Base-by-base conservation (phyloP, 2,113 vertebrate species). In the Lynx canadensis region DNA sequence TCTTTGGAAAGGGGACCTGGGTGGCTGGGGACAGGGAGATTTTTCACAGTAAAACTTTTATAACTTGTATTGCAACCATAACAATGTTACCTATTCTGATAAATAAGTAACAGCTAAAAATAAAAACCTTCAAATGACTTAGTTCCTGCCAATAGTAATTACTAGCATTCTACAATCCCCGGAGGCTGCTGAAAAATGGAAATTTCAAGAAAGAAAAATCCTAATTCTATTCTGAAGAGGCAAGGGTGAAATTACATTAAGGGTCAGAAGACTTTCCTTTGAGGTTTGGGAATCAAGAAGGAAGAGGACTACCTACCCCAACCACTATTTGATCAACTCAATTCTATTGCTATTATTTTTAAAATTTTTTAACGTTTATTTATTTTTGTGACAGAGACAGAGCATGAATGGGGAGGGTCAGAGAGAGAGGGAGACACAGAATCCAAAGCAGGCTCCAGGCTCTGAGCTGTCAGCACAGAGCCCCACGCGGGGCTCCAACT, bases 281-380 rank as follows among this genome's bases (percentile, higher is more conserved):
- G 23, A 38, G 60, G 16, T 3, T 14, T 89, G 10, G 48, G 57
- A 33, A 74, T 84, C 36, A 95, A 25, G 45, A 81, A 45, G 23
- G 69, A 16, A 89, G 52, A 55, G 16, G 25, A 87, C 18, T 73
- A 29, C 31, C 38, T 63, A 7, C 19, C 95, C 86, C 11, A 76
- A 96, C 82, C 55, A 73, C n/a, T 85, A 45, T 83, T 92, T 92
- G 31, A 96, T 94, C 13, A 66, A 89, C n/a, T 94, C 73, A 68
- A 10, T 89, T 94, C 45, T 76, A 89, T 8, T 80, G 38, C 60
- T 94, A 60, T 25, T 86, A 97, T 90, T 94, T 92, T 80, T 9
- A 9, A 45, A 9, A 0, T 45, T 45, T 45, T 45, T 45, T 45
- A 45, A 45, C 45, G 45, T 45, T 45, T 45, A 45, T 45, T 45